phyloP scores from a whole-genome alignment of 1,140 invertebrate species.

The Orius laevigatus region DNA sequence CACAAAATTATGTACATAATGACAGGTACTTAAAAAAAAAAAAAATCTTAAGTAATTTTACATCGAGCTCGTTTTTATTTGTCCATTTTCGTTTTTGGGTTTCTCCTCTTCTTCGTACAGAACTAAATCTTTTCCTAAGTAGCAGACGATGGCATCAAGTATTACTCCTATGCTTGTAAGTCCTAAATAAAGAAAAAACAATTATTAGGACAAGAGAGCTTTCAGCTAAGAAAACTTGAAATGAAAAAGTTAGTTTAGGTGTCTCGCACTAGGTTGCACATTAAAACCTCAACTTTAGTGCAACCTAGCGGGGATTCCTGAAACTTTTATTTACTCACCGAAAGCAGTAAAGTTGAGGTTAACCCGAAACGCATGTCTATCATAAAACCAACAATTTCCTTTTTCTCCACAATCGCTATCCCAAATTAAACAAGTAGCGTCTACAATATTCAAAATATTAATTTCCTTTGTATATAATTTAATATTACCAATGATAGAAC shows the following conservation, averaged over 20 bases:
- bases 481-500: conserved; percentile 35
- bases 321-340: too few species aligned
- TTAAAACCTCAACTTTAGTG: too few species aligned
- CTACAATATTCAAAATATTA: conserved; percentile 8
- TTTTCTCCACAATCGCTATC: conserved; percentile 51
- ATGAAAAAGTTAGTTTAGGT: conserved; percentile 1
- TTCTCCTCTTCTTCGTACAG: conserved; percentile 46
- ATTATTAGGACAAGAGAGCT: too few species aligned
- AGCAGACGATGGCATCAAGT: conserved; percentile 49
- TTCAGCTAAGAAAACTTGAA: too few species aligned
- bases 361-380: conserved; percentile 43
- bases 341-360: conserved; percentile 46
- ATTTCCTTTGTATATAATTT: conserved; percentile 1
- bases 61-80: conserved; percentile 1
- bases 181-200: conserved; percentile 21
- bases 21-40: too few species aligned
- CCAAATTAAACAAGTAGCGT: conserved; percentile 47
- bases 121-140: conserved; percentile 47
- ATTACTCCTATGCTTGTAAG: conserved; percentile 44
- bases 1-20: too few species aligned
- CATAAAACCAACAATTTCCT: conserved; percentile 59
- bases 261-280: neutral
- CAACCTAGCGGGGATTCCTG: too few species aligned
- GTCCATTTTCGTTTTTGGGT: conserved; percentile 26
- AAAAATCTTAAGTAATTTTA: too few species aligned